phyloP scores from a whole-genome alignment of 2,888 invertebrate species.

The Monochamus alternatus region DNA sequence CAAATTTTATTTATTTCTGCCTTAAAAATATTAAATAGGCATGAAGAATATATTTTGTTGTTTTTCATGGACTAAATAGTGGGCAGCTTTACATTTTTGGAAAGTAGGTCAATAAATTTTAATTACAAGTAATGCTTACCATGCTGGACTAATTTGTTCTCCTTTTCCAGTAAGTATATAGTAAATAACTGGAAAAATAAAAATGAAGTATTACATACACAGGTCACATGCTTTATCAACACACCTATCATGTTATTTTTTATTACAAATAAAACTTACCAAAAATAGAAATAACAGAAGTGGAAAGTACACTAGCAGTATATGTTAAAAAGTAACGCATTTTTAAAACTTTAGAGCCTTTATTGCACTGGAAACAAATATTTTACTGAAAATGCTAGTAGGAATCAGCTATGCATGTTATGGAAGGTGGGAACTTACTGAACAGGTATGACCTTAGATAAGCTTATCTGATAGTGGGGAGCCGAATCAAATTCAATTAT shows the following conservation, averaged over 20 bases:
- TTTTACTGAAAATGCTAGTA: constrained; percentile 1
- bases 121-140: constrained; percentile 72
- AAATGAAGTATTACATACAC: constrained; percentile 34
- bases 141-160: constrained; percentile 88
- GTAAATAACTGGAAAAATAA: constrained; percentile 71
- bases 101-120: constrained; percentile 9
- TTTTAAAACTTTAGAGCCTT: constrained; percentile 62
- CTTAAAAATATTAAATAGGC: no score
- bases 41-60: no score
- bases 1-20: no score
- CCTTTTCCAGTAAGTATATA: constrained; percentile 89
- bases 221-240: constrained; percentile 58
- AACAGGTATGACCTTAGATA: constrained; percentile 36
- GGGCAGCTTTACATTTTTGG: neutral
- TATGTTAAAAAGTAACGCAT: constrained; percentile 76
- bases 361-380: constrained; percentile 22
- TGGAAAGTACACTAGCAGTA: constrained; percentile 69
- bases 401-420: constrained; percentile 21
- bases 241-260: constrained; percentile 45
- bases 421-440: constrained; percentile 32
- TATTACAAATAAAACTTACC: constrained; percentile 55
- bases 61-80: no score
- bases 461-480: constrained; percentile 32
- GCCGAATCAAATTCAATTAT: constrained; percentile 20
- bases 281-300: constrained; percentile 54